phyloP scores from a whole-genome alignment of 2,113 vertebrate species.

The Microcebus murinus region DNA sequence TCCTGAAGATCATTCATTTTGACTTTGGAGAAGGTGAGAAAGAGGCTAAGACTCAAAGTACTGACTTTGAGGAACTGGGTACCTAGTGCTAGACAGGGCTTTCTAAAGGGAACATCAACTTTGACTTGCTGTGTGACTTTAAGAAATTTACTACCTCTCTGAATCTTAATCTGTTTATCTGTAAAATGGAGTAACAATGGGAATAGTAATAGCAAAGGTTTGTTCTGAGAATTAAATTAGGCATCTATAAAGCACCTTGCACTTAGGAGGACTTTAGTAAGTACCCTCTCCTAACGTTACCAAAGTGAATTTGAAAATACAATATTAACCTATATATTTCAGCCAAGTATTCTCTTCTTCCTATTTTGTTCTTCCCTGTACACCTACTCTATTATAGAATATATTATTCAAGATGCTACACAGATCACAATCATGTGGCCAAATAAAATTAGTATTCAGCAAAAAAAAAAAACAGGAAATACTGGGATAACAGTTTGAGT shows the following conservation, averaged over 20 bases:
- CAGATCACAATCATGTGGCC: not conserved
- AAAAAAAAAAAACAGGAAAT: constrained; percentile 24
- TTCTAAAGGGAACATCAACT: not conserved
- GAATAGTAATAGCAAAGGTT: not conserved
- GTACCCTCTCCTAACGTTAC: not conserved
- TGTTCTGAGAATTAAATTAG: not conserved
- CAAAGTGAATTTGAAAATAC: not conserved
- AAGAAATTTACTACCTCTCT: not conserved
- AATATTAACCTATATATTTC: not conserved
- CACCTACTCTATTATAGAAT: not conserved
- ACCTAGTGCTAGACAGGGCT: not conserved
- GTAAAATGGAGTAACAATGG: not conserved
- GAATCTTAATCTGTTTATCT: constrained; percentile 28
- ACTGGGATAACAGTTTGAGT: not conserved
- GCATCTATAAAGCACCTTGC: not conserved
- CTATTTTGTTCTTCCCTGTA: not conserved
- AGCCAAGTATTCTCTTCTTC: not conserved
- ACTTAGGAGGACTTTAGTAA: not conserved
- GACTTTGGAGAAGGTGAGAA: not conserved
- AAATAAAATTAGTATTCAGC: constrained; percentile 1
- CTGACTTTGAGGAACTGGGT: not conserved
- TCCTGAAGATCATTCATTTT: not conserved
- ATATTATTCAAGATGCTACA: constrained; percentile 1
- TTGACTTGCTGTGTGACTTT: not conserved
- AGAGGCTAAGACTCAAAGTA: not conserved